Evolutionary conservation across 2,888 invertebrate genomes (phyloP).

Genomic region (Ernsta delagoae): DNA sequence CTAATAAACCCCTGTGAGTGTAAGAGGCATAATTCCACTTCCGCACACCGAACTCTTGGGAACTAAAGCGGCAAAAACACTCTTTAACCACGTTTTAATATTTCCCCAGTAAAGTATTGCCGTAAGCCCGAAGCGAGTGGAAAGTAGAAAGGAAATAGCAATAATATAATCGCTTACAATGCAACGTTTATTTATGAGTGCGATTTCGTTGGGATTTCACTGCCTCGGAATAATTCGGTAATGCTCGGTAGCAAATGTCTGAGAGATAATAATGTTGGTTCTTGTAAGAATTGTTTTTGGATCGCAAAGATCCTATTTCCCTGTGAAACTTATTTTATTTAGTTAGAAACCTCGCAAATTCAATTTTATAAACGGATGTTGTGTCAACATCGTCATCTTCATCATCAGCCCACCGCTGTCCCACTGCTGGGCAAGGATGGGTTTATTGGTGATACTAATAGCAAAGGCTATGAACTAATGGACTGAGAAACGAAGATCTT

Average conservation of each 20-base stretch:
- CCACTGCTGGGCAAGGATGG: too few relatives aligned
- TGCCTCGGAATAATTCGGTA: conserved; percentile 32
- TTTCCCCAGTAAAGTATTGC: conserved; percentile 14
- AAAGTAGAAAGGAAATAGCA: conserved; percentile 39
- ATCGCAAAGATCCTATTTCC: neutral
- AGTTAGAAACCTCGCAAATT: too few relatives aligned
- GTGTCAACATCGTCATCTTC: too few relatives aligned
- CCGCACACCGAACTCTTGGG: neutral
- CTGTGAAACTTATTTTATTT: too few relatives aligned
- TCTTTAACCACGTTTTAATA: conserved; percentile 17
- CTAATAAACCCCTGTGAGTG: neutral
- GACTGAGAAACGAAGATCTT: too few relatives aligned
- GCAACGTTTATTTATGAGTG: conserved; percentile 28
- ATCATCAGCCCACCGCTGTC: too few relatives aligned
- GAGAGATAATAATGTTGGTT: neutral
- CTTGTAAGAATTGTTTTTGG: conserved; percentile 1
- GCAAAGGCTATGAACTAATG: too few relatives aligned
- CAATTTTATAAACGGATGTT: too few relatives aligned
- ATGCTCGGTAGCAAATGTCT: conserved; percentile 25
- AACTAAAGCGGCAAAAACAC: conserved; percentile 9
- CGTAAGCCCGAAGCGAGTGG: conserved; percentile 15
- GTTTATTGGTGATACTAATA: too few relatives aligned
- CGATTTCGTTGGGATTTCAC: conserved; percentile 30
- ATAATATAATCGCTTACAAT: conserved; percentile 43
- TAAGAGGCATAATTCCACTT: conserved; percentile 2